Percentiles rank a stretch among this genome's conserved stretches.
Conservation (phyloP, 2,113 vertebrate species). For the Leucopsar rothschildi region DNA sequence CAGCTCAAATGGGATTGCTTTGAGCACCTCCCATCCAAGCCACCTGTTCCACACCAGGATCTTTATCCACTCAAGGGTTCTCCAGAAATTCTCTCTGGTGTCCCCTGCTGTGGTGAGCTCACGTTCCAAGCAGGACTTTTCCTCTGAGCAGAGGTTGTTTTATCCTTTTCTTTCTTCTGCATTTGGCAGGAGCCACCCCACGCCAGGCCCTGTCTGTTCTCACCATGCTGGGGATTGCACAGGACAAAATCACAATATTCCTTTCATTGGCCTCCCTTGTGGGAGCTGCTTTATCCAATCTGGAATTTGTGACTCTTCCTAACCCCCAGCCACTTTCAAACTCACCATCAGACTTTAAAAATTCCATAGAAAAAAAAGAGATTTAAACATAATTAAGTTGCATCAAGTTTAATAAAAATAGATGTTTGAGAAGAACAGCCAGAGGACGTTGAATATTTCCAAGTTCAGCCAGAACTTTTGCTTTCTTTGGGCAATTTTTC, state of each 20-base stretch:
- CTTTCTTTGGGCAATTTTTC: neutral
- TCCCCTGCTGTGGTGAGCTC: neutral
- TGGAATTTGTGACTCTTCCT: neutral
- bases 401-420: neutral
- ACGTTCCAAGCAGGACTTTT: neutral
- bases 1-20: neutral
- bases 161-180: neutral
- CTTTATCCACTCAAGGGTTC: accelerated
- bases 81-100: neutral
- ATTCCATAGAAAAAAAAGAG: neutral
- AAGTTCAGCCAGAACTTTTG: neutral
- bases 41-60: neutral
- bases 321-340: neutral
- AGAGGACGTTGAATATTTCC: neutral
- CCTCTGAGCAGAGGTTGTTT: neutral
- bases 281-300: neutral
- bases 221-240: neutral
- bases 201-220: accelerated
- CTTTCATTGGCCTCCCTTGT: neutral
- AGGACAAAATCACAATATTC: neutral
- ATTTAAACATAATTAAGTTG: neutral
- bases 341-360: neutral
- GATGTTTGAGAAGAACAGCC: neutral
- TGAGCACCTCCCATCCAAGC: neutral
- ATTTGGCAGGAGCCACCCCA: neutral